Percentiles rank a stretch among this genome's conserved stretches.
Evolutionary conservation across 2,797 vertebrate species (phyloP).

Genomic region (Urosaurus nigricauda): DNA sequence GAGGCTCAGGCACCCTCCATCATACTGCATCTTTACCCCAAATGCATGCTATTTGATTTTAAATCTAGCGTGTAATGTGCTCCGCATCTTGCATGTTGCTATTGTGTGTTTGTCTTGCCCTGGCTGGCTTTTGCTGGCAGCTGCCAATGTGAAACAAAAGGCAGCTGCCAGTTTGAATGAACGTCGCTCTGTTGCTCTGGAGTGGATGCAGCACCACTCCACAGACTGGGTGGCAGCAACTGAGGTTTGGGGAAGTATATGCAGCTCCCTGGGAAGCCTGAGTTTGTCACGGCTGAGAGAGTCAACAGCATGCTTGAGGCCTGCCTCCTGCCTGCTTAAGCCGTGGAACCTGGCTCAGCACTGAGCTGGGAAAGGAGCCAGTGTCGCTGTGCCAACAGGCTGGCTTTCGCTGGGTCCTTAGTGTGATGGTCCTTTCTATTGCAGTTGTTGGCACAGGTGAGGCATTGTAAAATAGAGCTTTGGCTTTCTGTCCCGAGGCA

Average conservation of each 20-base stretch:
- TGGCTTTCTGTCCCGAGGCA: slow-evolving; percentile 55
- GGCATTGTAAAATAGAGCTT: slow-evolving; percentile 64
- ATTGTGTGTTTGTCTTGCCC: slow-evolving; percentile 72
- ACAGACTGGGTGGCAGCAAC: slow-evolving; percentile 61
- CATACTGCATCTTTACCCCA: slow-evolving; percentile 69
- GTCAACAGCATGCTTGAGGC: slow-evolving; percentile 42
- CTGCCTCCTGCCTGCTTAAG: rapidly evolving
- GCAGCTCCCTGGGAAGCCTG: slow-evolving; percentile 47
- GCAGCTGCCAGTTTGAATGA: slow-evolving; percentile 78
- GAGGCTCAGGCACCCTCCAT: slow-evolving; percentile 51
- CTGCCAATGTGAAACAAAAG: slow-evolving; percentile 74
- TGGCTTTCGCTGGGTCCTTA: slow-evolving; percentile 32
- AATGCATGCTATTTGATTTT: slow-evolving; percentile 74
- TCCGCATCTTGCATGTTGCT: slow-evolving; percentile 71
- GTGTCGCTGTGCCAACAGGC: slow-evolving; percentile 46
- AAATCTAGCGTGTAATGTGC: slow-evolving; percentile 77
- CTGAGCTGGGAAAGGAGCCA: slow-evolving; percentile 48
- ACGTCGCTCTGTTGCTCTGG: slow-evolving; percentile 69
- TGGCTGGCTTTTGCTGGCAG: slow-evolving; percentile 75
- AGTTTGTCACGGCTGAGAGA: slow-evolving; percentile 34
- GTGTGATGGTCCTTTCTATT: slow-evolving; percentile 51
- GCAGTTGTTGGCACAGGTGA: slow-evolving; percentile 69
- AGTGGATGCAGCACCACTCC: slow-evolving; percentile 63
- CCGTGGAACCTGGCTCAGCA: slow-evolving; percentile 52
- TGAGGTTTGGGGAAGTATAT: slow-evolving; percentile 29